A percentile compares a stretch with the other conserved stretches of the same genome.
Conservation (phyloP, 2,113 vertebrate genomes). For the Phasianus colchicus region DNA sequence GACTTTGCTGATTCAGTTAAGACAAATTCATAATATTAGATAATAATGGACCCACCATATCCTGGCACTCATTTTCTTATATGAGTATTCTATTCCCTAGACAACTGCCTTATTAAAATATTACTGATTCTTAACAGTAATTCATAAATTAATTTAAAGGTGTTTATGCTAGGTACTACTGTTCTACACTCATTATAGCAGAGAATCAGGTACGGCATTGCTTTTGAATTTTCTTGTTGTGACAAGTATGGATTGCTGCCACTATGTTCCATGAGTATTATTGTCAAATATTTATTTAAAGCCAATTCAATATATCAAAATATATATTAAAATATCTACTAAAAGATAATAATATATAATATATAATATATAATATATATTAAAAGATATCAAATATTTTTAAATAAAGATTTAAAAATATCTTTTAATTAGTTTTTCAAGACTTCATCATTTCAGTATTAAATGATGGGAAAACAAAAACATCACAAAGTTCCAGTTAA, state of each 20-base stretch:
- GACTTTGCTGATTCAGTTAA: background rate
- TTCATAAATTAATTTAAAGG: background rate
- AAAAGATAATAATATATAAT: too few species aligned
- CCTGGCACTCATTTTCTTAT: background rate
- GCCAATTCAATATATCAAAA: background rate
- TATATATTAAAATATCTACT: too few species aligned
- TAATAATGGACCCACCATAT: background rate
- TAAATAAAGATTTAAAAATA: too few species aligned
- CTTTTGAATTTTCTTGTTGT: background rate
- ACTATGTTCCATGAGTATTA: background rate
- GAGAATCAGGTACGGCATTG: background rate
- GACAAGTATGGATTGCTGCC: background rate
- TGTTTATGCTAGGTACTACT: background rate
- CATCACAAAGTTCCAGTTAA: slow-evolving; percentile 16
- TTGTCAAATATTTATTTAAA: slow-evolving; percentile 34
- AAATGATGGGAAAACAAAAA: background rate
- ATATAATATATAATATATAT: too few species aligned
- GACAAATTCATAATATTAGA: background rate
- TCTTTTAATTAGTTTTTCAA: background rate
- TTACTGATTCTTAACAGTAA: background rate
- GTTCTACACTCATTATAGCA: background rate
- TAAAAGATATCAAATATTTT: background rate
- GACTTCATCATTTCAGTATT: background rate
- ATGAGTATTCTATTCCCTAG: background rate
- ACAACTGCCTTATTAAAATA: background rate